Base-by-base conservation (phyloP, 2,888 invertebrate genomes). In the Latrodectus elegans region DNA sequence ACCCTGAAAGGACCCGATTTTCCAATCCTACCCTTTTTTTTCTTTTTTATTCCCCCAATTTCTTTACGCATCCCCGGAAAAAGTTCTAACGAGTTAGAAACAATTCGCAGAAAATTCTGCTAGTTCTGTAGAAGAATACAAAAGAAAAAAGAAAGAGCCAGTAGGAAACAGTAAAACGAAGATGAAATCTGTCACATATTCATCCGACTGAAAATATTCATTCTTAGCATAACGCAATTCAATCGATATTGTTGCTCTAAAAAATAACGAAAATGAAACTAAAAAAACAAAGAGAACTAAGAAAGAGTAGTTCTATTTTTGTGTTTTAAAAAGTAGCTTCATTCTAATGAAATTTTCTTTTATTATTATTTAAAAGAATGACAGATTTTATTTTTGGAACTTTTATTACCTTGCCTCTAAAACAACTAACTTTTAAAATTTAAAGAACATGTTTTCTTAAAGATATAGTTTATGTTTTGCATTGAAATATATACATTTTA, bases 41-140 rank as follows among this genome's bases (percentile, higher is more conserved):
- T 68, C 67, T 51, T 76, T 53, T 71, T 64, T 80, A 17, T 9
- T 67, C 15, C 49, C 51, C 53, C 52, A 52, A 67, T 51, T 53
- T 53, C 71, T 17, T 65, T 86, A 64, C 71, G 49, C 80, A 71
- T 81, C 81, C 80, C 55, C 49, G 49, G n/a, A 75, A 65, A 53
- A 49, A 71, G 80, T 81, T 87, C 76, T 87, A 87, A 87, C 86
- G 86, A 87, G 86, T 81, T 77, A 87, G 81, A 87, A 87, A 87
- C 86, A 87, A 87, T 87, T 87, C 78, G 84, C 15, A 84, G 73
- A 67, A 73, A 67, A 67, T 76, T 77, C 76, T 55, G 15, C 17
- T 51, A 71, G 52, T 15, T 38, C 51, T 52, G 8, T 38, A 52
- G 65, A 49, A 11, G 11, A 65, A 17, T 15, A 65, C 3, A 51